Base-by-base conservation (phyloP, 2,888 invertebrate species). In the Calliphora vomitoria region DNA sequence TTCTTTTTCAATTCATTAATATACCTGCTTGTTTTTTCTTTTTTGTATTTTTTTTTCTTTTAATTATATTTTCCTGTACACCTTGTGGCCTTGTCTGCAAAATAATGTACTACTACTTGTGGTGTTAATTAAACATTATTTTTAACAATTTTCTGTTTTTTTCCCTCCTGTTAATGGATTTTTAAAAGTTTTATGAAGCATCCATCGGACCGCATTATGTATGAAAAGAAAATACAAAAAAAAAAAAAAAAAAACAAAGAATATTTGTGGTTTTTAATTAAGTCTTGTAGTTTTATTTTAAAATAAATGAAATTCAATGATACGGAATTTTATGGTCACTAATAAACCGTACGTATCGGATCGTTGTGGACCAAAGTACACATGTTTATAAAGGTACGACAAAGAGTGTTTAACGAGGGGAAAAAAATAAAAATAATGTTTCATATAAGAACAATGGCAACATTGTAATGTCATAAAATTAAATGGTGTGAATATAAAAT, bases 221-320 rank as follows among this genome's bases (percentile, higher is more conserved):
- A 55, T 31, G 11, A 55, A 68, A 44, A 13, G 11, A 44, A 44
- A 44, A 44, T 44, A 35, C 20, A 11, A 50, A 58, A 71, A 44
- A 53, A 55, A 53, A 55, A 53, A 68, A 58, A 44, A 13, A 47
- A 47, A 60, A 62, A 53, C 68, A 69, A 71, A 78, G 71, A 78
- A 82, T 82, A 74, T 74, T 78, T 86, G 86, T 79, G 86, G 86
- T 82, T 72, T 86, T 86, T 82, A 86, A 82, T 86, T 74, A 82
- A 86, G 86, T 82, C 58, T 72, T 79, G 78, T 62, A 50, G 53
- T 71, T 78, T 83, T 72, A 44, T 78, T 75, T 83, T 78, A 41
- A 78, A 72, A 71, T 82, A 76, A 83, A 78, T 86, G 18, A 82
- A 82, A 86, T 82, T 85, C 78, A 86, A 86, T 86, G 78, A 74